Percentiles rank a stretch among this genome's conserved stretches.
Conservation (phyloP, 2,888 invertebrate genomes). For the Yponomeuta evonymella region DNA sequence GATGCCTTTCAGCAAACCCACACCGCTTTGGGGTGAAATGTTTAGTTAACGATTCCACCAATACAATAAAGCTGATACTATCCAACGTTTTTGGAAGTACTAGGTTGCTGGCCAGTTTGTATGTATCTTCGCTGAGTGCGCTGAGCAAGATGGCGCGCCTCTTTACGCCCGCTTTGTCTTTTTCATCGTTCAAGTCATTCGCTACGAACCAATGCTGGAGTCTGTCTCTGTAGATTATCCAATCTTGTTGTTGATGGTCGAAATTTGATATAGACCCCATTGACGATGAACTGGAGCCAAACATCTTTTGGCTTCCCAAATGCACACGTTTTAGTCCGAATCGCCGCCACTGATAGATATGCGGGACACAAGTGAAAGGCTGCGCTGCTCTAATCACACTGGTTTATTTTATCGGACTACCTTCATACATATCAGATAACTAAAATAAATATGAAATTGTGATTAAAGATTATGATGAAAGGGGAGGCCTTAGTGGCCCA, state of each 20-base stretch:
- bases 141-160: conserved; percentile 14
- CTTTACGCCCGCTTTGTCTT: conserved; percentile 2
- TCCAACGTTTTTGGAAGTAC: conserved; percentile 10
- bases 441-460: too few relatives aligned
- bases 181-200: neutral
- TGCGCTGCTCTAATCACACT: too few relatives aligned
- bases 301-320: too few relatives aligned
- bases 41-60: conserved; percentile 4
- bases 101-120: conserved; percentile 18
- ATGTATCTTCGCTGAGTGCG: conserved; percentile 18
- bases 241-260: conserved; percentile 5
- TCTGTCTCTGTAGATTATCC: neutral
- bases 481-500: too few relatives aligned
- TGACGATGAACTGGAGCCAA: neutral
- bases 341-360: too few relatives aligned
- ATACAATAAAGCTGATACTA: neutral
- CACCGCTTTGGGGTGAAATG: conserved; percentile 21
- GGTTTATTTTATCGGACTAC: too few relatives aligned
- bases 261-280: neutral
- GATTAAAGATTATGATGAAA: too few relatives aligned
- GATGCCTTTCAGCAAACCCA: conserved; percentile 17
- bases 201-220: conserved; percentile 5
- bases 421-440: too few relatives aligned
- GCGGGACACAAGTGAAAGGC: too few relatives aligned
- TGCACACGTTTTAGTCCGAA: too few relatives aligned